Evolutionary conservation across 2,888 invertebrate species (phyloP).

Genomic region (Tetranychus piercei): DNA sequence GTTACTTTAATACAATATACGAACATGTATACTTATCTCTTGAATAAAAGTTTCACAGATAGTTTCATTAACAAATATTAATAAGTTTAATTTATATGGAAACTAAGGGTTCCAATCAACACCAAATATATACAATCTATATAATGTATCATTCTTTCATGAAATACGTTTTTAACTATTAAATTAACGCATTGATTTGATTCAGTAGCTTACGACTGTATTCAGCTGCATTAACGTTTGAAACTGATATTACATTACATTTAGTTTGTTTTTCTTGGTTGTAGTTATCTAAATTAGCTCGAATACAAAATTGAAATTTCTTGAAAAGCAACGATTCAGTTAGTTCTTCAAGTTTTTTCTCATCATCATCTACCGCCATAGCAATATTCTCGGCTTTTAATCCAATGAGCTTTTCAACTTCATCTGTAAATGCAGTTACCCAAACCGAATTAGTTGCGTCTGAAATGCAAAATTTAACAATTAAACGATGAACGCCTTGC

Average conservation of each 20-base stretch:
- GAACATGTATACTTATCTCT: too few species aligned
- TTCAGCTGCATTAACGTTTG: slow-evolving; percentile 54
- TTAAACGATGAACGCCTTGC: slow-evolving; percentile 64
- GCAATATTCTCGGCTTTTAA: slow-evolving; percentile 56
- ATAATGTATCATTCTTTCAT: too few species aligned
- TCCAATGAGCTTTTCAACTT: slow-evolving; percentile 57
- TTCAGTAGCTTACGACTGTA: slow-evolving; percentile 52
- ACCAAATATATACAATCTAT: too few species aligned
- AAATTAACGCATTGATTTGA: slow-evolving; percentile 40
- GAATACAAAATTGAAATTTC: slow-evolving; percentile 58
- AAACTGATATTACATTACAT: slow-evolving; percentile 48
- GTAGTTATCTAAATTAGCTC: slow-evolving; percentile 73
- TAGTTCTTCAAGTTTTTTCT: slow-evolving; percentile 45
- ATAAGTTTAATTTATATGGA: too few species aligned
- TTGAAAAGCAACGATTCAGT: slow-evolving; percentile 59
- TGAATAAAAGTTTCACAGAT: too few species aligned
- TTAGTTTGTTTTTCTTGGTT: slow-evolving; percentile 71
- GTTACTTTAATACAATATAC: too few species aligned
- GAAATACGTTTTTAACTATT: too few species aligned
- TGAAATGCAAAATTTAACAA: slow-evolving; percentile 60
- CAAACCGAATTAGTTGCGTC: slow-evolving; percentile 75
- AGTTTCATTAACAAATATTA: too few species aligned
- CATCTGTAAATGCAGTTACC: slow-evolving; percentile 64
- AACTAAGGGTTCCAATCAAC: too few species aligned
- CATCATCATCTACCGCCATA: slow-evolving; percentile 35